These are phyloP conservation scores for Clitarchus hookeri DNA, from an alignment of 2,888 invertebrate genomes.

Conservation along the genomic window DNA sequence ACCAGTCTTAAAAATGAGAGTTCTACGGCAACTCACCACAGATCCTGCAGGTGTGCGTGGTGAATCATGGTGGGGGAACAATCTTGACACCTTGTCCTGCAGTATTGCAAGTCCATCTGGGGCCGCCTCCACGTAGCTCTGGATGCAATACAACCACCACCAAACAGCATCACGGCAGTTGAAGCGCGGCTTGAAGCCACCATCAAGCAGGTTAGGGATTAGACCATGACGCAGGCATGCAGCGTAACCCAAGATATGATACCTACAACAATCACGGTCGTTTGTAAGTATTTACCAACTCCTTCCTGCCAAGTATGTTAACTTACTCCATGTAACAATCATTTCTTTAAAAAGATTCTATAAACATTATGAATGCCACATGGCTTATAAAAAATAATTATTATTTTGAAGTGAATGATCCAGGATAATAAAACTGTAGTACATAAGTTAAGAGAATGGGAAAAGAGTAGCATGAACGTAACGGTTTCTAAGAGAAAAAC, in stretches of 20 bases:
- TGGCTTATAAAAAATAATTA: too few relatives aligned
- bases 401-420: too few relatives aligned
- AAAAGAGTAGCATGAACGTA: too few relatives aligned
- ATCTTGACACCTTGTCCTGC: conserved; percentile 76
- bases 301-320: too few relatives aligned
- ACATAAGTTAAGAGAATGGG: too few relatives aligned
- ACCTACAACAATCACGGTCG: conserved; percentile 50
- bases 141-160: conserved; percentile 97
- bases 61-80: conserved; percentile 88
- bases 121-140: conserved; percentile 75
- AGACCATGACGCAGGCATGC: conserved; percentile 93
- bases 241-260: conserved; percentile 90
- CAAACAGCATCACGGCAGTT: conserved; percentile 98
- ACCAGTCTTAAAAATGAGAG: background rate
- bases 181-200: conserved; percentile 71
- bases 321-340: too few relatives aligned
- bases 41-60: conserved; percentile 65
- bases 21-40: conserved; percentile 53
- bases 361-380: too few relatives aligned
- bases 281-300: too few relatives aligned
- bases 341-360: too few relatives aligned
- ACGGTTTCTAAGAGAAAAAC: too few relatives aligned
- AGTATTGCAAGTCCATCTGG: conserved; percentile 78
- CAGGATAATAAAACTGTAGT: too few relatives aligned
- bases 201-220: conserved; percentile 94